A percentile compares a stretch with the other conserved stretches of the same genome.
phyloP scores from a whole-genome alignment of 2,797 vertebrate species.

The Taenioides sp. region DNA sequence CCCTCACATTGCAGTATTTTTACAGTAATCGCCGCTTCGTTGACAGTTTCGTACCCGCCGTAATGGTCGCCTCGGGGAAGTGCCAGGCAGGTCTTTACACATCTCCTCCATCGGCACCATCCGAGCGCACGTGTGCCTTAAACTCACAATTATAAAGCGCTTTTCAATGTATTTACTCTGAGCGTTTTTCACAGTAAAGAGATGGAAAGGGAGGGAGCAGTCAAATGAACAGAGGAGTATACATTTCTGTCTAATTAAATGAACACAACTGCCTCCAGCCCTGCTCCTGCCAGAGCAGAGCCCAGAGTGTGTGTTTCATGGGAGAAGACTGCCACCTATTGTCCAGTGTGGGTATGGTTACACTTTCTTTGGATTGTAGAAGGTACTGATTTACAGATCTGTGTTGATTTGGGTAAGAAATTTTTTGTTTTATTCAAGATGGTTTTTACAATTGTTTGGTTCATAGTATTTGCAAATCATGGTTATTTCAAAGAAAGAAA shows the following conservation, averaged over 20 bases:
- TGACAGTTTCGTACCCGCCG: constrained; percentile 73
- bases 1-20: constrained; percentile 62
- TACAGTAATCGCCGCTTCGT: constrained; percentile 66
- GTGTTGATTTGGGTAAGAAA: background rate
- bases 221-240: constrained; percentile 84
- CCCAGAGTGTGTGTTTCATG: constrained; percentile 58
- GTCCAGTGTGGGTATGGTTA: constrained; percentile 30
- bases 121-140: constrained; percentile 66
- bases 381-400: background rate
- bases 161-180: constrained; percentile 15
- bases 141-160: constrained; percentile 79
- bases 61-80: constrained; percentile 73
- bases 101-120: constrained; percentile 63
- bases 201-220: constrained; percentile 80
- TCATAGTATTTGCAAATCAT: background rate
- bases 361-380: background rate
- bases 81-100: constrained; percentile 77
- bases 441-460: background rate
- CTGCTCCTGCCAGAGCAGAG: constrained; percentile 68
- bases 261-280: constrained; percentile 77
- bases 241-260: constrained; percentile 87
- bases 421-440: background rate
- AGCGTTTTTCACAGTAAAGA: constrained; percentile 71
- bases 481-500: no score
- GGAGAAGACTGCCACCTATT: constrained; percentile 85